These are phyloP conservation scores for Cephus rjabovi DNA, from an alignment of 2,888 invertebrate genomes.

Conservation along the genomic window DNA sequence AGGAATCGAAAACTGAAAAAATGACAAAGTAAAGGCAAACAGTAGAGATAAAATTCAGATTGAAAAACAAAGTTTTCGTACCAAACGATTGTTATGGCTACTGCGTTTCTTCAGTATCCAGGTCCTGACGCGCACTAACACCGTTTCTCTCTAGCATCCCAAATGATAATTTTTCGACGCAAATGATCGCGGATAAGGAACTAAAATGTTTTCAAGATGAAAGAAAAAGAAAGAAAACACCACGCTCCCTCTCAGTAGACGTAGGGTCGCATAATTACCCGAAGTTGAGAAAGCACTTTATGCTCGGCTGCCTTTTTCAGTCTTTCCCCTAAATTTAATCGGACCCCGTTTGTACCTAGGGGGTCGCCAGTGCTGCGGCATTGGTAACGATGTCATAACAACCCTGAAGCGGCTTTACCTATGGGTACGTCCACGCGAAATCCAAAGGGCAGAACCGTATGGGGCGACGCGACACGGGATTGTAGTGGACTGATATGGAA, in stretches of 20 bases:
- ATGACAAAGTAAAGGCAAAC: neutral
- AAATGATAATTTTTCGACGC: neutral
- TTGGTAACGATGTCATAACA: slow-evolving; percentile 1
- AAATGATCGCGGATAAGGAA: neutral
- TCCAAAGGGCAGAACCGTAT: neutral
- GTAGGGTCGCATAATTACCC: neutral
- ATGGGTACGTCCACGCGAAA: neutral
- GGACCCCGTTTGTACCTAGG: neutral
- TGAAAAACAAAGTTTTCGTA: neutral
- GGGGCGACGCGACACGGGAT: neutral
- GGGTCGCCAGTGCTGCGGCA: neutral
- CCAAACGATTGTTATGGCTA: neutral
- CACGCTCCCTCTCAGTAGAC: neutral
- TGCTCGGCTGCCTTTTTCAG: neutral
- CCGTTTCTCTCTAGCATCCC: too few species aligned
- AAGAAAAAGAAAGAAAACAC: neutral
- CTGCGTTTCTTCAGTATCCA: neutral
- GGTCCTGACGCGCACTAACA: too few species aligned
- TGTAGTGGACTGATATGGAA: neutral
- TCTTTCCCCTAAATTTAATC: neutral
- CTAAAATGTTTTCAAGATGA: neutral
- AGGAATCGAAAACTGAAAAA: neutral
- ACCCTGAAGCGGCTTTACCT: neutral
- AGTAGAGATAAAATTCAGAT: neutral
- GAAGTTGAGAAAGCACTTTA: neutral